A percentile compares a stretch with the other conserved stretches of the same genome.
Evolutionary conservation across 2,888 invertebrate species (phyloP).

Genomic region (Lasioglossum lativentre): DNA sequence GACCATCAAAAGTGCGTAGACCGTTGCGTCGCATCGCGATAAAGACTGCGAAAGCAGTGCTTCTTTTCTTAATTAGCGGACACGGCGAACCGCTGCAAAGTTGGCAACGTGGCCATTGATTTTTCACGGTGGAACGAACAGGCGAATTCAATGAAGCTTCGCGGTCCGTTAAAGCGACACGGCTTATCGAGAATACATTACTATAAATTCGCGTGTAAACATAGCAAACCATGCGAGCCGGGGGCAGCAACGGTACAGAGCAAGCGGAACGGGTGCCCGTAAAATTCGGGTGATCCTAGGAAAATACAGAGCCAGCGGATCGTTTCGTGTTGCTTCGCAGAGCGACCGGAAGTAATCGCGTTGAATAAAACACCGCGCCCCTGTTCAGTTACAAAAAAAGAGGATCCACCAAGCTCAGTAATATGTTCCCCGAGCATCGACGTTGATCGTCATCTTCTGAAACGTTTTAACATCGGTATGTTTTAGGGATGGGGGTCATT

Average conservation of each 20-base stretch:
- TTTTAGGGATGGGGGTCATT: no score
- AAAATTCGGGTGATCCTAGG: constrained; percentile 72
- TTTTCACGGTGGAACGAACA: constrained; percentile 30
- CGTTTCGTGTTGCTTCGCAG: constrained; percentile 51
- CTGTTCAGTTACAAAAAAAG: constrained; percentile 4
- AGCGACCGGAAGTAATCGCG: constrained; percentile 48
- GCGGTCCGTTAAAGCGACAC: constrained; percentile 74
- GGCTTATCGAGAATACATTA: constrained; percentile 76
- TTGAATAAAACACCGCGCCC: constrained; percentile 38
- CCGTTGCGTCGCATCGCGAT: background rate
- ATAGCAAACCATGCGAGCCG: constrained; percentile 60
- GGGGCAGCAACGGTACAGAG: constrained; percentile 47
- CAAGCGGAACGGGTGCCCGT: constrained; percentile 62
- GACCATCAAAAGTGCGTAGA: background rate
- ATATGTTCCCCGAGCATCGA: background rate
- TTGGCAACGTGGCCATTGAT: constrained; percentile 42
- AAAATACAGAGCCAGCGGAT: constrained; percentile 61
- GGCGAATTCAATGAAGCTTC: constrained; percentile 70
- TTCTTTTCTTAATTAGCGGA: constrained; percentile 8
- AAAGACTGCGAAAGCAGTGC: background rate
- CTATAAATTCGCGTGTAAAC: constrained; percentile 74
- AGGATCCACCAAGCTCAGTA: background rate
- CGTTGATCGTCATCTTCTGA: background rate
- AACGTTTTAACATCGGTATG: no score
- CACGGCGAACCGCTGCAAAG: constrained; percentile 14